Evolutionary conservation across 2,888 invertebrate species (phyloP).

Genomic region (Diloba caeruleocephala): DNA sequence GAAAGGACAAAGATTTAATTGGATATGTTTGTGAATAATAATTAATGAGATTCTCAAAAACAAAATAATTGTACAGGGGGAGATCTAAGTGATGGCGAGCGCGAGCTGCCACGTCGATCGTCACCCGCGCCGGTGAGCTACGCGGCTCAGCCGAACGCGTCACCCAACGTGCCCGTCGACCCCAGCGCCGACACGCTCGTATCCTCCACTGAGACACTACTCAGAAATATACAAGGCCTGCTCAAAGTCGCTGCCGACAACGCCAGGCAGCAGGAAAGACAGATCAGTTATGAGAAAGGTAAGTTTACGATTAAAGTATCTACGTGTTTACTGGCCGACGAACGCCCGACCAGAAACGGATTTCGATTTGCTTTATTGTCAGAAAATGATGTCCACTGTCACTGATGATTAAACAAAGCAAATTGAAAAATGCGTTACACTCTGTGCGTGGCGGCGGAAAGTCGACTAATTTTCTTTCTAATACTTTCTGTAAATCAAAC

Average conservation of each 20-base stretch:
- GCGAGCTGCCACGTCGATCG: conserved; percentile 91
- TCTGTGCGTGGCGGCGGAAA: too few species aligned
- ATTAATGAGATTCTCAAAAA: conserved; percentile 22
- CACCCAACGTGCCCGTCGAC: conserved; percentile 82
- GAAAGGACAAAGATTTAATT: too few species aligned
- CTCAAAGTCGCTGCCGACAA: conserved; percentile 99
- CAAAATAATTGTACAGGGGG: conserved; percentile 72
- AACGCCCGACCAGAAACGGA: too few species aligned
- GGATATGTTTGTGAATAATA: too few species aligned
- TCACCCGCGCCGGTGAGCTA: conserved; percentile 94
- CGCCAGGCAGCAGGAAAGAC: conserved; percentile 98
- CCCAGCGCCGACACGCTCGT: conserved; percentile 87
- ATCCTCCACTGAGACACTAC: conserved; percentile 97
- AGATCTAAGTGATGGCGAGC: conserved; percentile 94
- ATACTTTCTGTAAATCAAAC: too few species aligned
- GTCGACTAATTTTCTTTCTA: too few species aligned
- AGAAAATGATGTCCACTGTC: too few species aligned
- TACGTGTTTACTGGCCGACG: too few species aligned
- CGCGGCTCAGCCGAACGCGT: conserved; percentile 91
- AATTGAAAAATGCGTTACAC: too few species aligned
- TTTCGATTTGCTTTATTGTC: too few species aligned
- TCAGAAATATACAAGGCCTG: conserved; percentile 98
- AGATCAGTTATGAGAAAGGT: conserved; percentile 99
- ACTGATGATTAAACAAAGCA: too few species aligned
- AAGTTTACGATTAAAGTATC: conserved; percentile 58